Evolutionary conservation across 2,113 vertebrate species (phyloP).

Genomic region (Prionailurus bengalensis): DNA sequence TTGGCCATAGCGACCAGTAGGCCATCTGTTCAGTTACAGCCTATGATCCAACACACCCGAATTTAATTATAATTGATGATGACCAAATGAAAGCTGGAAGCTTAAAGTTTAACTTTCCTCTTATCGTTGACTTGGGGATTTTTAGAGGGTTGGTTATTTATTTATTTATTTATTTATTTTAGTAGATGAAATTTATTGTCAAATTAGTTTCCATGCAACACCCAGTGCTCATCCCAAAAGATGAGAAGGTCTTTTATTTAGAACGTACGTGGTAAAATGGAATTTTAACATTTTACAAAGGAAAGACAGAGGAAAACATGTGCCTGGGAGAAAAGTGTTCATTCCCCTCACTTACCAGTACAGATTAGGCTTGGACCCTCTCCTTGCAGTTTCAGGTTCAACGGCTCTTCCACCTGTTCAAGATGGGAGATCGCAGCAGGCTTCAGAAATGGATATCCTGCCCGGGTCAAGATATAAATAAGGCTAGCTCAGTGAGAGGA

Average conservation of each 20-base stretch:
- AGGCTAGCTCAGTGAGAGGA: background rate
- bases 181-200: too few species aligned
- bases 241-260: background rate
- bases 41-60: background rate
- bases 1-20: background rate
- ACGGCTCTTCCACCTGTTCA: constrained; percentile 3
- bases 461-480: constrained; percentile 33
- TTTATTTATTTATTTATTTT: too few species aligned
- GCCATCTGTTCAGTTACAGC: background rate
- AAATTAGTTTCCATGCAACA: too few species aligned
- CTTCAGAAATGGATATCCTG: constrained; percentile 32
- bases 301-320: background rate
- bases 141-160: background rate
- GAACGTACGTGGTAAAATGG: background rate
- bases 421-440: background rate
- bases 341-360: constrained; percentile 13
- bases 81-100: background rate
- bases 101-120: background rate
- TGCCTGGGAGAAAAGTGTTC: background rate
- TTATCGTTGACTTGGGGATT: background rate
- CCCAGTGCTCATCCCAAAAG: too few species aligned
- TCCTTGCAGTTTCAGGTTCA: background rate
- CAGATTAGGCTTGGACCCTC: background rate
- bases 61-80: background rate
- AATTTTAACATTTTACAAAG: constrained; percentile 13